Evolutionary conservation across 2,113 vertebrate genomes (phyloP), one percentile per base, ranked within the genome.

Genomic region (Datnioides undecimradiatus): DNA sequence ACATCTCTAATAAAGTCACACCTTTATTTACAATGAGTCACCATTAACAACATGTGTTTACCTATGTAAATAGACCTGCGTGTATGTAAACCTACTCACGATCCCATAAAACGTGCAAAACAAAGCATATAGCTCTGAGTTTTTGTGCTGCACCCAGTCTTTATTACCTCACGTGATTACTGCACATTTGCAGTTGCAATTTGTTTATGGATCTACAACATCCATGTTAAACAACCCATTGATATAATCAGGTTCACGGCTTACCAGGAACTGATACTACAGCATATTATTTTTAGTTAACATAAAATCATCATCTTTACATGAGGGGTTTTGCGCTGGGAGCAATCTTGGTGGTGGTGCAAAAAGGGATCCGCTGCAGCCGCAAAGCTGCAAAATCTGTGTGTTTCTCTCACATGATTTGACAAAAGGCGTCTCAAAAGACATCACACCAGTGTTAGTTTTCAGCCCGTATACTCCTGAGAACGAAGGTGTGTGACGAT

Each of bases 1-100:
- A 75, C 51, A 25, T 78, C 78, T 66, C 73, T n/a, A 40, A 7
- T 80, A 74, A 41, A 75, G 65, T 62, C 62, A 45, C 46, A 80
- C 69, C 58, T 82, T 46, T 75, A 41, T 74, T 89, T 76, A 71
- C 69, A 65, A 57, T 34, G 23, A 38, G 79, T 75, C 57, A 72
- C 86, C 52, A 59, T 19, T 80, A 67, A 82, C 76, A 80, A 84
- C 82, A 51, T 29, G 16, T 89, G 85, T 86, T 93, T 84, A 79
- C 41, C 31, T 57, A 45, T 27, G n/a, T 80, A 82, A 89, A 87
- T 38, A 88, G 57, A 77, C 59, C 60, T 52, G 38, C 13, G 10
- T 43, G 23, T 67, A 11, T 29, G 66, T 59, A 40, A 29, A 38
- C 19, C 21, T 14, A 21, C 33, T 57, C 46, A 40, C 14, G 7